Conservation (phyloP, 1,140 invertebrate species). For the Adelges cooleyi region DNA sequence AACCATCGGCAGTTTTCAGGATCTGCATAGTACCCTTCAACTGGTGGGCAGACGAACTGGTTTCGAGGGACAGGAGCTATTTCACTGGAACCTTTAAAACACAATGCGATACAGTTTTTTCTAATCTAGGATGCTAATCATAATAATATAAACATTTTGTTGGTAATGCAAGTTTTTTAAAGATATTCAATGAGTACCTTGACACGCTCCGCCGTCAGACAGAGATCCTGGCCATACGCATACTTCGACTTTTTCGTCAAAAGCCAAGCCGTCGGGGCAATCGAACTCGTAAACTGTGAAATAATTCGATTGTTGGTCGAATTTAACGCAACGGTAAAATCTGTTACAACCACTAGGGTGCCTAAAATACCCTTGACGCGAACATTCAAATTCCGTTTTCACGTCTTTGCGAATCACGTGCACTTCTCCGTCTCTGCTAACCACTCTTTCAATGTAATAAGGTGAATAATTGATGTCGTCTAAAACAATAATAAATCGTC, state of each 20-base stretch:
- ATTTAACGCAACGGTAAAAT: slow-evolving; percentile 74
- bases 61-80: slow-evolving; percentile 55
- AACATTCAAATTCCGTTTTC: slow-evolving; percentile 60
- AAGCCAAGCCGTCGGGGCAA: slow-evolving; percentile 66
- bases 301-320: slow-evolving; percentile 58
- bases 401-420: slow-evolving; percentile 56
- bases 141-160: not conserved
- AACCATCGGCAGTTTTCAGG: slow-evolving; percentile 76
- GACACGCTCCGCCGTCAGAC: slow-evolving; percentile 56
- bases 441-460: slow-evolving; percentile 57
- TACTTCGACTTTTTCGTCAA: slow-evolving; percentile 64
- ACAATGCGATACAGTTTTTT: too few relatives aligned
- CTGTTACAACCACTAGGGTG: slow-evolving; percentile 36
- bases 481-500: not conserved
- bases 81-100: slow-evolving; percentile 50
- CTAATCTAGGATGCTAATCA: too few relatives aligned
- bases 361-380: slow-evolving; percentile 65
- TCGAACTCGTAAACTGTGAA: slow-evolving; percentile 72
- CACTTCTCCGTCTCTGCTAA: slow-evolving; percentile 59
- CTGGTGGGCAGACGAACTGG: slow-evolving; percentile 49
- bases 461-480: slow-evolving; percentile 40
- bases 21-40: slow-evolving; percentile 61
- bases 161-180: not conserved
- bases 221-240: slow-evolving; percentile 70
- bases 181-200: slow-evolving; percentile 31